A percentile compares a stretch with the other conserved stretches of the same genome.
These are phyloP conservation scores for Drosophila pseudoananassae DNA, from an alignment of 1,140 invertebrate genomes.

Conservation along the genomic window DNA sequence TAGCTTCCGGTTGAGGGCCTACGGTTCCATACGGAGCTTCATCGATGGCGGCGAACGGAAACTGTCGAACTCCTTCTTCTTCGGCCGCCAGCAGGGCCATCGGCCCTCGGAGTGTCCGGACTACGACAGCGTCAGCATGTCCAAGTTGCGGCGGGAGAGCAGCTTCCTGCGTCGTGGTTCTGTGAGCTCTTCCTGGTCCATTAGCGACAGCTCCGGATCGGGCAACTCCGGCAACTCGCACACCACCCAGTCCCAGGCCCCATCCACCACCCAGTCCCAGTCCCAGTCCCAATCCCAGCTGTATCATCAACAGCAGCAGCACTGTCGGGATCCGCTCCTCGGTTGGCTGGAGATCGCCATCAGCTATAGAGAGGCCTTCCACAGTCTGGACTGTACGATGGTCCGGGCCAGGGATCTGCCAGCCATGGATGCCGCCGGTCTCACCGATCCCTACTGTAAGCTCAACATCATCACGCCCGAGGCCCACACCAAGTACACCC, in stretches of 20 bases:
- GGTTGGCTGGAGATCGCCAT: slow-evolving; percentile 91
- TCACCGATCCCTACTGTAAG: slow-evolving; percentile 96
- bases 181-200: slow-evolving; percentile 80
- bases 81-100: slow-evolving; percentile 63
- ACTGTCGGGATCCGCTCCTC: slow-evolving; percentile 84
- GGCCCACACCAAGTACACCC: slow-evolving; percentile 74
- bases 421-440: slow-evolving; percentile 94
- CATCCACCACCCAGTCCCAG: not conserved
- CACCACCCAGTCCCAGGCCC: slow-evolving; percentile 1
- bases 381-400: slow-evolving; percentile 91
- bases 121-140: slow-evolving; percentile 73
- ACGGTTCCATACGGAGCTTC: slow-evolving; percentile 81
- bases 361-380: slow-evolving; percentile 90
- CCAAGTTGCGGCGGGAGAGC: slow-evolving; percentile 72
- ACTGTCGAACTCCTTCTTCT: slow-evolving; percentile 79
- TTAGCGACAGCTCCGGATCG: slow-evolving; percentile 80
- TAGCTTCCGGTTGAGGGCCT: slow-evolving; percentile 76
- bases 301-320: slow-evolving; percentile 17
- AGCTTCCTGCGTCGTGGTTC: slow-evolving; percentile 73
- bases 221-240: slow-evolving; percentile 67
- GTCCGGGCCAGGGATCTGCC: slow-evolving; percentile 90
- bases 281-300: slow-evolving; percentile 35
- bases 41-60: slow-evolving; percentile 80
- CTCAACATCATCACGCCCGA: slow-evolving; percentile 89
- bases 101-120: slow-evolving; percentile 53